phyloP scores from a whole-genome alignment of 2,797 vertebrate species.

The Sebastes cheni region DNA sequence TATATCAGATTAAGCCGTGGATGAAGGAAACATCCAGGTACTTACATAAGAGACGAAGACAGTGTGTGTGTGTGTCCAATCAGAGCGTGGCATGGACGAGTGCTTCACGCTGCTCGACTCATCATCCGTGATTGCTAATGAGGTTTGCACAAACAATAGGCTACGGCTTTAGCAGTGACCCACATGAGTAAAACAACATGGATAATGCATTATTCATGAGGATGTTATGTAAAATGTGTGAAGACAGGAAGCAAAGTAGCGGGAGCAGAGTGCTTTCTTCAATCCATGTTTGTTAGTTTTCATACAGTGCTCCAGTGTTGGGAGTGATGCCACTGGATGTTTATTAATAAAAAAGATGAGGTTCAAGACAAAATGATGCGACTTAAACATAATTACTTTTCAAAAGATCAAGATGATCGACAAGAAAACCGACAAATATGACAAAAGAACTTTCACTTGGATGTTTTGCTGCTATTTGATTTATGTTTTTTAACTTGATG shows the following conservation, averaged over 20 bases:
- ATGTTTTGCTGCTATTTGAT: no score
- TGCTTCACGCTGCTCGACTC: constrained; percentile 1
- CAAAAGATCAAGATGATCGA: background rate
- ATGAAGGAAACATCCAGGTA: constrained; percentile 17
- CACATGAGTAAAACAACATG: constrained; percentile 14
- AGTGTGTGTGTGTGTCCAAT: constrained; percentile 8
- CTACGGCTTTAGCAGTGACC: constrained; percentile 7
- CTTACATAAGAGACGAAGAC: constrained; percentile 11
- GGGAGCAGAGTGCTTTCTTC: background rate
- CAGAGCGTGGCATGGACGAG: background rate
- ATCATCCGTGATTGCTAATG: constrained; percentile 39
- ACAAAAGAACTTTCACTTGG: no score
- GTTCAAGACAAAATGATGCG: no score
- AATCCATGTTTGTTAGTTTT: background rate
- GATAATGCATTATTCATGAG: constrained; percentile 11
- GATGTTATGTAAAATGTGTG: background rate
- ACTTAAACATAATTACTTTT: background rate
- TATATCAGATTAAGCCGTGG: background rate
- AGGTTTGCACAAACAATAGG: constrained; percentile 32
- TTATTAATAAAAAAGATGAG: background rate
- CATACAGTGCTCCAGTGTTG: background rate
- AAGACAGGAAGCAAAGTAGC: background rate
- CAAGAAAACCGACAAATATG: background rate
- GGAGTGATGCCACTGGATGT: background rate
- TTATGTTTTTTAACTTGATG: no score